These are phyloP conservation scores for Mesoligia furuncula DNA, from an alignment of 2,888 invertebrate genomes.

Conservation along the genomic window DNA sequence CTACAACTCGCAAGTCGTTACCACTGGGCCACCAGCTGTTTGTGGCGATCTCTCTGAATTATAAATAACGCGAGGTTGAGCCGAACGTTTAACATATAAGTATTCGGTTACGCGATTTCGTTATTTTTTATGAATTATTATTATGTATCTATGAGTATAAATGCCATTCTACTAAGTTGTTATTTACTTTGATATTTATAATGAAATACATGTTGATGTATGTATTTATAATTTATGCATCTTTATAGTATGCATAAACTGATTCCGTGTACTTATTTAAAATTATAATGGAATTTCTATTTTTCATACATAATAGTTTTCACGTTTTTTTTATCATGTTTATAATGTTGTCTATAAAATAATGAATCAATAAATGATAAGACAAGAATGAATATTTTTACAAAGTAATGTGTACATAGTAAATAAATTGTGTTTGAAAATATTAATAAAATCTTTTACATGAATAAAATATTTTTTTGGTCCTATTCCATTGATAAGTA, in stretches of 20 bases:
- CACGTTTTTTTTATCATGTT: slow-evolving; percentile 84
- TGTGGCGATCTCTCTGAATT: slow-evolving; percentile 43
- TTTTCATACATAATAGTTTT: slow-evolving; percentile 86
- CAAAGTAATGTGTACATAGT: slow-evolving; percentile 90
- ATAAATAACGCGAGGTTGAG: slow-evolving; percentile 55
- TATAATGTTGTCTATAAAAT: slow-evolving; percentile 88
- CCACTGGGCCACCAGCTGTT: neutral
- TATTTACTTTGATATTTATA: slow-evolving; percentile 76
- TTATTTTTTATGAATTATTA: slow-evolving; percentile 69
- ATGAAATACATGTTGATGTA: slow-evolving; percentile 72
- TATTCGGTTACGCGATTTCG: slow-evolving; percentile 71
- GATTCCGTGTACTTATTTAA: slow-evolving; percentile 87
- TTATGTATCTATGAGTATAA: slow-evolving; percentile 70
- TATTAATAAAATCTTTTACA: slow-evolving; percentile 90
- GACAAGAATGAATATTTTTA: slow-evolving; percentile 90
- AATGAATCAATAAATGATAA: slow-evolving; percentile 89
- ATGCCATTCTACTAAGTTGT: slow-evolving; percentile 78
- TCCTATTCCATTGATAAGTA: neutral
- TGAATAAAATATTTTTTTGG: slow-evolving; percentile 62
- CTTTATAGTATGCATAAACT: slow-evolving; percentile 77
- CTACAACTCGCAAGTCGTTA: too few relatives aligned
- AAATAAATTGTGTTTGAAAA: slow-evolving; percentile 89
- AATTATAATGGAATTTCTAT: slow-evolving; percentile 84
- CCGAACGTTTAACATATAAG: slow-evolving; percentile 57
- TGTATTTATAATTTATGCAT: slow-evolving; percentile 78